Conservation (phyloP, 2,888 invertebrate species). For the Rhynchonema sp. region DNA sequence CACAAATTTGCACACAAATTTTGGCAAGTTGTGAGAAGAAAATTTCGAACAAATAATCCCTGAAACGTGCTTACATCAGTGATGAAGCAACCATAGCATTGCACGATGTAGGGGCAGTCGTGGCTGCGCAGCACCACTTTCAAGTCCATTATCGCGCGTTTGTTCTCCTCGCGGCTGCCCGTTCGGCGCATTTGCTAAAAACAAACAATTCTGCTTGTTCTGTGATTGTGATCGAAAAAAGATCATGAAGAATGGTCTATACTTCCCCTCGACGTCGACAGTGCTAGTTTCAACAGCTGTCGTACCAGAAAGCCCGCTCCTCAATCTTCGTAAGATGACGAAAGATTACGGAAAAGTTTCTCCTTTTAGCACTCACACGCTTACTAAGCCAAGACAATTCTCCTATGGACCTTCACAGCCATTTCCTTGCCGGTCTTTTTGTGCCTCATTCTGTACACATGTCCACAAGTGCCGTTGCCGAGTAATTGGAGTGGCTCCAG, state of each 20-base stretch:
- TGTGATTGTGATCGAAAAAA: too few relatives aligned
- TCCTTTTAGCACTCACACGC: background rate
- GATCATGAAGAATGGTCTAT: too few relatives aligned
- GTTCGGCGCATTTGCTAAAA: slow-evolving; percentile 63
- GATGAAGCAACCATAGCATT: slow-evolving; percentile 91
- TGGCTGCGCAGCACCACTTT: slow-evolving; percentile 94
- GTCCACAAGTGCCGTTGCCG: slow-evolving; percentile 58
- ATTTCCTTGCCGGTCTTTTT: slow-evolving; percentile 14
- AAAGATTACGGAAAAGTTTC: too few relatives aligned
- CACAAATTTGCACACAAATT: too few relatives aligned
- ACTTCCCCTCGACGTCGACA: too few relatives aligned
- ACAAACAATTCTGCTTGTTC: too few relatives aligned
- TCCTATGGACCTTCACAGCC: slow-evolving; percentile 22
- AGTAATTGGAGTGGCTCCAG: slow-evolving; percentile 29
- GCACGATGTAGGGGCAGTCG: slow-evolving; percentile 87
- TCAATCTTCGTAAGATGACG: too few relatives aligned
- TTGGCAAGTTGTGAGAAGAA: too few relatives aligned
- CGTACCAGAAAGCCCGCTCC: too few relatives aligned
- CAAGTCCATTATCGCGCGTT: slow-evolving; percentile 92
- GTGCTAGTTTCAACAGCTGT: too few relatives aligned
- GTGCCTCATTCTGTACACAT: slow-evolving; percentile 74
- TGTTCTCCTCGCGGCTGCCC: slow-evolving; percentile 86
- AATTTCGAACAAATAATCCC: too few relatives aligned
- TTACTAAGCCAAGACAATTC: background rate
- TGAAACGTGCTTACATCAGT: background rate